Evolutionary conservation across 2,113 vertebrate genomes (phyloP).

Genomic region (Rattus rattus): DNA sequence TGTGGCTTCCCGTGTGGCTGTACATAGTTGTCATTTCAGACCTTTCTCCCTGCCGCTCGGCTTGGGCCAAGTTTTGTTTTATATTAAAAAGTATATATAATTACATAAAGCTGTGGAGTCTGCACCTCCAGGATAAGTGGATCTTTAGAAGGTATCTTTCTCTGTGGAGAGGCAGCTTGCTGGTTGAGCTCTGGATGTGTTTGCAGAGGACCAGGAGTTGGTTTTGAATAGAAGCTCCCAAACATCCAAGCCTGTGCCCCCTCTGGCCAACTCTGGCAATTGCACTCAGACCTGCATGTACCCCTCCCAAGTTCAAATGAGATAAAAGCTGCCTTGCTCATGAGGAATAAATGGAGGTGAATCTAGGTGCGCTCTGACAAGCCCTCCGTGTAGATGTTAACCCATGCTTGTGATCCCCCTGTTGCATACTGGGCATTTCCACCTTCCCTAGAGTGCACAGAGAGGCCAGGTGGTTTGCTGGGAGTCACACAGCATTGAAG

Average conservation of each 20-base stretch:
- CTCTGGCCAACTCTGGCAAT: background rate
- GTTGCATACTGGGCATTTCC: background rate
- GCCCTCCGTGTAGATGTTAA: background rate
- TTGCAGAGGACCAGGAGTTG: too few relatives aligned
- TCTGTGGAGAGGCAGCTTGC: background rate
- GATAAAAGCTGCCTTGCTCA: background rate
- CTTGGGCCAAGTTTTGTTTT: slow-evolving; percentile 71
- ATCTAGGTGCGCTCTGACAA: background rate
- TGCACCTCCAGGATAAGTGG: background rate
- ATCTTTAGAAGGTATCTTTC: background rate
- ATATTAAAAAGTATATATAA: slow-evolving; percentile 63
- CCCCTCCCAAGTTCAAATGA: background rate
- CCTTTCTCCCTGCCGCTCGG: slow-evolving; percentile 60
- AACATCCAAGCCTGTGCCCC: background rate
- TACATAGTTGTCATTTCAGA: slow-evolving; percentile 68
- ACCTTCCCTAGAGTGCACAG: slow-evolving; percentile 8
- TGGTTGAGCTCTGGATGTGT: background rate
- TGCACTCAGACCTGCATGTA: too few relatives aligned
- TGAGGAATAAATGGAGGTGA: background rate
- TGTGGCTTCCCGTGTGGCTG: slow-evolving; percentile 72
- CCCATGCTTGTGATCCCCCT: background rate
- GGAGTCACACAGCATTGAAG: slow-evolving; percentile 43
- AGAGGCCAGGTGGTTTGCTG: background rate
- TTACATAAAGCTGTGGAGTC: slow-evolving; percentile 7
- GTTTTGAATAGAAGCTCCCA: background rate